Evolutionary conservation across 2,113 vertebrate genomes (phyloP).

Genomic region (Silurus meridionalis): DNA sequence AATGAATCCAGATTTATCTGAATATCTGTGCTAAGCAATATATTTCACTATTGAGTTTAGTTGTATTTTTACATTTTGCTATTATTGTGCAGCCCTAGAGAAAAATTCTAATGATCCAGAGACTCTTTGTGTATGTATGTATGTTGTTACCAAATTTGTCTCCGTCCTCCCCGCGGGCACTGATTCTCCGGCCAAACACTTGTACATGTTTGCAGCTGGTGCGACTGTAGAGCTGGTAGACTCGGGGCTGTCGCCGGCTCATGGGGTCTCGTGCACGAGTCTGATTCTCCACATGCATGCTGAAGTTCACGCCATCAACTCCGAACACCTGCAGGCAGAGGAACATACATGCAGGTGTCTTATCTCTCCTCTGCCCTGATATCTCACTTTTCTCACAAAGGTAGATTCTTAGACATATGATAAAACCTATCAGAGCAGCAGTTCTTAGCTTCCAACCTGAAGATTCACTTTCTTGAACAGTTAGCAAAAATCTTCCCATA

Average conservation of each 20-base stretch:
- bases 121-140: slow-evolving; percentile 6
- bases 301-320: slow-evolving; percentile 79
- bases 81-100: neutral
- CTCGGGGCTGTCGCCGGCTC: slow-evolving; percentile 76
- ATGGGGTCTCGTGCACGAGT: slow-evolving; percentile 77
- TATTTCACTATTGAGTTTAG: neutral
- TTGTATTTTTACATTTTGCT: neutral
- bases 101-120: neutral
- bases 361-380: slow-evolving; percentile 24
- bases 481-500: neutral
- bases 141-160: slow-evolving; percentile 80
- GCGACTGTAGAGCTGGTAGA: slow-evolving; percentile 81
- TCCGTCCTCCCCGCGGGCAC: slow-evolving; percentile 77
- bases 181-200: slow-evolving; percentile 75
- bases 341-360: slow-evolving; percentile 50
- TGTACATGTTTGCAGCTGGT: slow-evolving; percentile 79
- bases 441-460: neutral
- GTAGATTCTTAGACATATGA: neutral
- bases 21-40: neutral
- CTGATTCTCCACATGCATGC: slow-evolving; percentile 81
- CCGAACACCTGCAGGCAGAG: slow-evolving; percentile 71
- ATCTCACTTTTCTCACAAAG: slow-evolving; percentile 35
- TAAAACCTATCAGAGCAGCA: neutral
- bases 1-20: neutral
- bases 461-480: neutral